Percentiles rank a stretch among this genome's conserved stretches.
phyloP scores from a whole-genome alignment of 53 echinoderm and acorn worm genomes.

The Luidia sarsii region DNA sequence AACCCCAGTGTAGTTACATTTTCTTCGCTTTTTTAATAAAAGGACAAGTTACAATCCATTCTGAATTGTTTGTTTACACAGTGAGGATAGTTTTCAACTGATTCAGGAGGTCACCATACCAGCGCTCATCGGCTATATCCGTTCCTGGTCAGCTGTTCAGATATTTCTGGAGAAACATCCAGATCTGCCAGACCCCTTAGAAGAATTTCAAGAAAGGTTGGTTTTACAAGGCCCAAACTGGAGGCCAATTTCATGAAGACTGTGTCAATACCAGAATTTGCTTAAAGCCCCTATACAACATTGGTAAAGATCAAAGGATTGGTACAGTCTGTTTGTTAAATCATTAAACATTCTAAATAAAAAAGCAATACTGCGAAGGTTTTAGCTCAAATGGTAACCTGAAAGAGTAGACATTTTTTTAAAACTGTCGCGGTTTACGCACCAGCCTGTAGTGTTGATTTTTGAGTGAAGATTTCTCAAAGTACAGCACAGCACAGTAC shows the following conservation, averaged over 20 bases:
- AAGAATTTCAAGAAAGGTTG: constrained; percentile 50
- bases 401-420: neutral
- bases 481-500: too few species aligned
- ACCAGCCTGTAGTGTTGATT: neutral
- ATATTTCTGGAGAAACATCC: constrained; percentile 41
- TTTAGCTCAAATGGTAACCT: neutral
- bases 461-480: too few species aligned
- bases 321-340: too few species aligned
- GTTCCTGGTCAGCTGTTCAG: constrained; percentile 58
- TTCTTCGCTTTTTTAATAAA: neutral
- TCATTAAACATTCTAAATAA: too few species aligned
- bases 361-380: too few species aligned
- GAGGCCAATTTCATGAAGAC: neutral
- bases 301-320: too few species aligned
- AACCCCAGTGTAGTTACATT: too few species aligned
- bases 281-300: too few species aligned
- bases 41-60: neutral
- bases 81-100: constrained; percentile 64
- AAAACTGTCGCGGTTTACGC: neutral
- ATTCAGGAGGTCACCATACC: constrained; percentile 25
- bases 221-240: neutral
- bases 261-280: neutral
- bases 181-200: constrained; percentile 19
- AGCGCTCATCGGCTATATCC: constrained; percentile 58
- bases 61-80: neutral